These are phyloP conservation scores for Arvicanthis niloticus DNA, from an alignment of 2,113 vertebrate species.

Conservation along the genomic window DNA sequence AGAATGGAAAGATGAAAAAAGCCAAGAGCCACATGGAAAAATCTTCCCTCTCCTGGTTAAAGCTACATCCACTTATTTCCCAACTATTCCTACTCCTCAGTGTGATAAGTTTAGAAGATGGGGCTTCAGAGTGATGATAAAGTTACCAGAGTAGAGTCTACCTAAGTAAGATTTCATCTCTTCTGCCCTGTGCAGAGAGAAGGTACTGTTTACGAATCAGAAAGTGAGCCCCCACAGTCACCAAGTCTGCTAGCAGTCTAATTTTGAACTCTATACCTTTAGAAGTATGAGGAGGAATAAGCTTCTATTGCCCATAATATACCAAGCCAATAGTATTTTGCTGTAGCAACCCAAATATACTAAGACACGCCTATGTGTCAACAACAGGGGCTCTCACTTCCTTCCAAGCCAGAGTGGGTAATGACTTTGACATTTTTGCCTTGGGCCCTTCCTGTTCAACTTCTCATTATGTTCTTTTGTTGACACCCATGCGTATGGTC, in stretches of 20 bases:
- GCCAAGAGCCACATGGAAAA: not conserved
- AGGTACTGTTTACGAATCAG: not conserved
- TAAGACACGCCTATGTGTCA: no score
- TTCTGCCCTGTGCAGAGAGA: not conserved
- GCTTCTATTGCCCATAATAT: not conserved
- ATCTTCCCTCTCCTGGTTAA: not conserved
- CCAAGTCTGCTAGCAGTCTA: not conserved
- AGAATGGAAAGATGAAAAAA: not conserved
- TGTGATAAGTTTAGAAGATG: not conserved
- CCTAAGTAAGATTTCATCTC: not conserved
- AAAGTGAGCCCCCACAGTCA: not conserved
- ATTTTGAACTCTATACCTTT: not conserved
- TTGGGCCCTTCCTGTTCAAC: not conserved
- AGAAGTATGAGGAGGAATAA: not conserved
- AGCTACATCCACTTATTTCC: not conserved
- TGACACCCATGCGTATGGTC: not conserved
- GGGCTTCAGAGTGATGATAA: not conserved
- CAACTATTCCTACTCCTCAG: not conserved
- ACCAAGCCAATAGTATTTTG: not conserved
- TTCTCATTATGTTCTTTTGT: not conserved
- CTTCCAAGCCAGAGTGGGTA: not conserved
- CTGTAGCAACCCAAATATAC: not conserved
- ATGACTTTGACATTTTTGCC: not conserved
- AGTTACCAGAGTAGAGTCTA: not conserved
- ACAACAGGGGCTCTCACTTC: not conserved